These are phyloP conservation scores for Gastrophysa polygoni DNA, from an alignment of 2,888 invertebrate species.

Conservation along the genomic window DNA sequence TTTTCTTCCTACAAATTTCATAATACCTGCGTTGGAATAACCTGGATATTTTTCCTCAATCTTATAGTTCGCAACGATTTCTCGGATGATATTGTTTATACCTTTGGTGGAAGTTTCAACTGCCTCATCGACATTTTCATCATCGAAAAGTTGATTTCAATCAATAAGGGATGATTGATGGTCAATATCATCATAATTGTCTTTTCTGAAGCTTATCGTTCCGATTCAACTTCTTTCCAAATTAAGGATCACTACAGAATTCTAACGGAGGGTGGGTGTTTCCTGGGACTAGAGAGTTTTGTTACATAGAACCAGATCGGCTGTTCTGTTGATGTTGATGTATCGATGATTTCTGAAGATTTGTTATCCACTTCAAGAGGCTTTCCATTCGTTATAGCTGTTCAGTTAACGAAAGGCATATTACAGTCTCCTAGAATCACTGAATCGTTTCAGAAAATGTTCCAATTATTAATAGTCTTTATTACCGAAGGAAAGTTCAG, in stretches of 20 bases:
- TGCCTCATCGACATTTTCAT: neutral
- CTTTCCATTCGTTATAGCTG: neutral
- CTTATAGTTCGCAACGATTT: neutral
- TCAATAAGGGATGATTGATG: no score
- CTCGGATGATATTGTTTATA: neutral
- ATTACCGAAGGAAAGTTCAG: neutral
- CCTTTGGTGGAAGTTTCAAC: neutral
- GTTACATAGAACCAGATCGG: neutral
- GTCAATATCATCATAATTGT: neutral
- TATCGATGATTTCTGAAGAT: conserved; percentile 1
- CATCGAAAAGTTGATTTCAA: neutral
- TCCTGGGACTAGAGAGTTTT: neutral
- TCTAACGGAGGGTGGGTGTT: neutral
- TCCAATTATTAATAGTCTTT: neutral
- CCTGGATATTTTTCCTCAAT: neutral
- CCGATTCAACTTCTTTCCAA: neutral
- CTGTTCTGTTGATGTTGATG: neutral
- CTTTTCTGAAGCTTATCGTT: conserved; percentile 1
- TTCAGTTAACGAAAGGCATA: conserved; percentile 1
- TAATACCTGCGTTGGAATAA: neutral
- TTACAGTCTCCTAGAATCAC: neutral
- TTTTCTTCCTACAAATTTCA: neutral
- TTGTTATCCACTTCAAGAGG: neutral
- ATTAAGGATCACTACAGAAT: neutral
- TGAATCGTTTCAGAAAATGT: neutral